Conservation (phyloP, 1,140 invertebrate genomes). For the Drosophila bipectinata region DNA sequence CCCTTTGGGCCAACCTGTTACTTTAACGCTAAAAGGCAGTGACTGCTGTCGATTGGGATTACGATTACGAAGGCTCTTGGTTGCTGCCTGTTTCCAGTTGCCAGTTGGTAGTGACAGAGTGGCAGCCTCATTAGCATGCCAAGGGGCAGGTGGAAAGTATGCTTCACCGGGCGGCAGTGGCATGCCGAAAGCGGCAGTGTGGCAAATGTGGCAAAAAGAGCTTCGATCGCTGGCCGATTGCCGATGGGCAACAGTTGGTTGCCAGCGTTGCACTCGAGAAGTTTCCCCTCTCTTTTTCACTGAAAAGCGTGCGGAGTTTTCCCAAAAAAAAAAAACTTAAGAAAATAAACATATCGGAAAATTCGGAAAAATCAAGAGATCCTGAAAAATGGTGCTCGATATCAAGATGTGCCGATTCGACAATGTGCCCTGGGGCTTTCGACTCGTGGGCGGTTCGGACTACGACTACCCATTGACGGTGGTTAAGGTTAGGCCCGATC, state of each 20-base stretch:
- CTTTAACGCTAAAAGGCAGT: slow-evolving; percentile 59
- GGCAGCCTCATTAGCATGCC: slow-evolving; percentile 70
- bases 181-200: slow-evolving; percentile 12
- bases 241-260: slow-evolving; percentile 70
- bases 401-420: slow-evolving; percentile 87
- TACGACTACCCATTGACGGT: slow-evolving; percentile 92
- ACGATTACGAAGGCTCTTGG: slow-evolving; percentile 25
- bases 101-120: slow-evolving; percentile 13
- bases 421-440: slow-evolving; percentile 93
- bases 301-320: slow-evolving; percentile 11
- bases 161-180: slow-evolving; percentile 51
- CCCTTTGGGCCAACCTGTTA: slow-evolving; percentile 34
- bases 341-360: slow-evolving; percentile 2
- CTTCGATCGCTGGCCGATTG: slow-evolving; percentile 45
- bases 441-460: slow-evolving; percentile 93
- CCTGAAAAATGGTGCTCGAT: slow-evolving; percentile 84
- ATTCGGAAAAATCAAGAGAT: slow-evolving; percentile 8
- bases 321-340: neutral
- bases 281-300: neutral
- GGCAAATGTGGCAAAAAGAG: slow-evolving; percentile 25
- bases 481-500: slow-evolving; percentile 88
- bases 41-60: slow-evolving; percentile 69
- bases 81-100: neutral
- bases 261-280: slow-evolving; percentile 50
- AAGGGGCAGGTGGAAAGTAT: slow-evolving; percentile 67